Evolutionary conservation across 2,113 vertebrate genomes (phyloP), one percentile per base, ranked within the genome.

Genomic region (Centropristis striata): DNA sequence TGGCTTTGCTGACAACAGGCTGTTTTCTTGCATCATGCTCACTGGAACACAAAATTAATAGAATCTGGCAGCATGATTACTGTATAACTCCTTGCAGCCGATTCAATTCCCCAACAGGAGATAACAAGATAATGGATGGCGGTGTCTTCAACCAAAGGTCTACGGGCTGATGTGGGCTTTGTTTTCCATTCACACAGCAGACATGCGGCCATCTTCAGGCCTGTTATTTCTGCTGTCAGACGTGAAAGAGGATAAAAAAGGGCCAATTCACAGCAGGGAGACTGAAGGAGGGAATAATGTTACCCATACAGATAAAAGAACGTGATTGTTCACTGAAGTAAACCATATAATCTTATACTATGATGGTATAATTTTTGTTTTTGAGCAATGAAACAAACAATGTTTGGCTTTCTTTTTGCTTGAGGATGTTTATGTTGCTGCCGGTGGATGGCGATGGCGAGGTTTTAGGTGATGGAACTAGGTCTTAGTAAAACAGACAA

Each of bases 401-500:
- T 57, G 58, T 81, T 82, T 46, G 8, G 18, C 16, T 53, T n/a
- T 39, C 1, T 55, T 75, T 51, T 68, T 59, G 64, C 51, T 63
- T 16, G 50, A 46, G 68, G 58, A 55, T 72, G 27, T 85, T 86
- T 75, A 13, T 7, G n/a, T 20, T 58, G 21, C 53, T 1, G 1
- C 57, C 4, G 15, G 20, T 53, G 70, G 87, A 63, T 21, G 46
- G 49, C 2, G 5, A 63, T 44, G 36, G 44, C 2, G 28, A 74
- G 51, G 69, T 80, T 86, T 80, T 60, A 83, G 82, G 82, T 84
- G 74, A 80, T 61, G 51, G 61, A 90, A 88, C 46, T 70, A 76
- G 88, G 81, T 79, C 75, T 91, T 74, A 64, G 80, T 83, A 86
- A 83, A 91, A 80, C 66, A 86, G 80, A 87, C 57, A 86, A 86